A percentile compares a stretch with the other conserved stretches of the same genome.
Conservation (phyloP, 2,797 vertebrate species). For the Pseudocheirus occidentalis region DNA sequence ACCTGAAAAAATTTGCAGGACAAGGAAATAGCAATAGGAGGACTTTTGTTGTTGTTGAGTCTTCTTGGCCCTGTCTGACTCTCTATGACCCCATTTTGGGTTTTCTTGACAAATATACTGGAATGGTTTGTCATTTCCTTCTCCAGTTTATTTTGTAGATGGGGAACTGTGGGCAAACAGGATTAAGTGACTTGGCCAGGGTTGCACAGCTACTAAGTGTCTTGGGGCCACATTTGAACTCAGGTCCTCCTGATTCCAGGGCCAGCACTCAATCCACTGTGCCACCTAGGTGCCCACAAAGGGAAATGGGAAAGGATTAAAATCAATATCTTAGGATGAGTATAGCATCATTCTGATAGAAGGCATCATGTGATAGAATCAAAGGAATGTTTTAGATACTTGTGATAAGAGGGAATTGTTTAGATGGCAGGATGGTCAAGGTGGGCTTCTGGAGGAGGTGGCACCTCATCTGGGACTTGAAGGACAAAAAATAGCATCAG, state of each 20-base stretch:
- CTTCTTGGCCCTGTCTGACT: not conserved
- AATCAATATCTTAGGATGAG: not conserved
- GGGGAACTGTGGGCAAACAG: not conserved
- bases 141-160: not conserved
- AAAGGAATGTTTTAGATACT: not conserved
- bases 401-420: not conserved
- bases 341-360: not conserved
- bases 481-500: not conserved
- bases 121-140: not conserved
- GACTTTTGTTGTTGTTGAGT: not conserved
- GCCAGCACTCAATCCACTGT: not conserved
- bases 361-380: not conserved
- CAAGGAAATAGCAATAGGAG: not conserved
- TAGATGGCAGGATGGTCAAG: not conserved
- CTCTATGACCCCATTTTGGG: not conserved
- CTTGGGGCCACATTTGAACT: not conserved
- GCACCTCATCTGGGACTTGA: not conserved
- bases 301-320: not conserved
- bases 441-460: not conserved
- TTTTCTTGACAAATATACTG: not conserved
- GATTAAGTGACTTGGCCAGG: not conserved
- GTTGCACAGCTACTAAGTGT: not conserved
- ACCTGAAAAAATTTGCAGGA: not conserved
- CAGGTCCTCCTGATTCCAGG: not conserved
- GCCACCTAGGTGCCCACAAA: not conserved